phyloP scores from a whole-genome alignment of 2,113 vertebrate genomes.

The Rhinoptilus africanus region DNA sequence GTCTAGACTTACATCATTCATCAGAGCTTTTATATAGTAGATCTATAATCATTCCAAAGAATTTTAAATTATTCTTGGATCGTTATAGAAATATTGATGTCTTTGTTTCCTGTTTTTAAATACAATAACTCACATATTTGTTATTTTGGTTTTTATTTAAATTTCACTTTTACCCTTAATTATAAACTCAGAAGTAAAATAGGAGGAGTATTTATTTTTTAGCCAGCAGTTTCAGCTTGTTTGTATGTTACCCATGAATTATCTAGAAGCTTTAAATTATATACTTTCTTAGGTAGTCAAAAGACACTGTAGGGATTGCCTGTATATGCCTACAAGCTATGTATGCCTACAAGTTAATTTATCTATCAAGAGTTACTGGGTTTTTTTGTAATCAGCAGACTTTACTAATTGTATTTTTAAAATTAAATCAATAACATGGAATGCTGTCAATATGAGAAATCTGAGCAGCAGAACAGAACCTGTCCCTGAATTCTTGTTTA shows the following conservation, averaged over 20 bases:
- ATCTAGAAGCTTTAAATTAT: constrained; percentile 69
- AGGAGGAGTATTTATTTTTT: constrained; percentile 70
- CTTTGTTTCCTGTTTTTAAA: constrained; percentile 55
- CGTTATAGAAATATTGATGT: constrained; percentile 37
- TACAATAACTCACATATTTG: neutral
- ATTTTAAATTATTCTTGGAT: constrained; percentile 24
- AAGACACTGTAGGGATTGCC: constrained; percentile 30
- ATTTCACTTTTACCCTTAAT: constrained; percentile 63
- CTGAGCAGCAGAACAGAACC: neutral
- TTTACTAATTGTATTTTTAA: neutral
- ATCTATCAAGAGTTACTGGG: constrained; percentile 12
- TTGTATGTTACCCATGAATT: constrained; percentile 72
- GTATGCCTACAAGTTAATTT: constrained; percentile 53
- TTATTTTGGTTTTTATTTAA: constrained; percentile 20
- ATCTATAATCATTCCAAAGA: constrained; percentile 36
- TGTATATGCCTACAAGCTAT: constrained; percentile 25
- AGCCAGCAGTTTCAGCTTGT: constrained; percentile 51
- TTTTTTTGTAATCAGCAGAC: constrained; percentile 36
- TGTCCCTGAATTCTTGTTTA: neutral
- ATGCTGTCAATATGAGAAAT: neutral
- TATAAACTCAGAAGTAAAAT: constrained; percentile 68
- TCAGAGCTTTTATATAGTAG: constrained; percentile 33
- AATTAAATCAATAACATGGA: neutral
- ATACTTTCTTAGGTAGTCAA: constrained; percentile 61
- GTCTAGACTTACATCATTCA: constrained; percentile 50